Evolutionary conservation across 2,888 invertebrate genomes (phyloP), one percentile per base, ranked within the genome.

Genomic region (Lathronympha strigana): DNA sequence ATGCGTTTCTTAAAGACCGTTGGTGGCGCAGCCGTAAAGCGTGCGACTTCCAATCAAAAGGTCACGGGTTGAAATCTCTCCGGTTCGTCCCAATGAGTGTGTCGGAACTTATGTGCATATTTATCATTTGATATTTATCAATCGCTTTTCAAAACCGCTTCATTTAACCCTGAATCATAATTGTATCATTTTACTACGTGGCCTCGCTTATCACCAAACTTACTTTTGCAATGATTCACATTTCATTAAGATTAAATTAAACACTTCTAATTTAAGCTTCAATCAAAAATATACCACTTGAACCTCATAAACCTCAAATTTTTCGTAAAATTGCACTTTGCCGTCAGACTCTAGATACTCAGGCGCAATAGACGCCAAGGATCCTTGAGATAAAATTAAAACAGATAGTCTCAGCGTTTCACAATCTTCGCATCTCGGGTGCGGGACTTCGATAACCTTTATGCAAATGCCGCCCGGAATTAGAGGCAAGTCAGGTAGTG

Each of bases 401-500:
- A 67, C 28, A 49, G 51, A 25, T 54, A 17, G 45, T 55, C 38
- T 67, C 84, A 84, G 83, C 85, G 78, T 77, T 81, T 80, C 68
- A 74, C 82, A 79, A 85, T 82, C 83, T 75, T 68, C 75, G 71
- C 71, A 78, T 79, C 81, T 80, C 63, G 73, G 72, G 73, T 58
- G 69, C 68, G 74, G 72, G 82, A 80, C 80, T 81, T 82, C 83
- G 83, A 87, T 81, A 85, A 81, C 79, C 78, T 86, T 86, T 78
- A 86, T 86, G 76, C 73, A 85, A 85, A 86, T 85, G 71, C 71
- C 77, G 75, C 74, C 51, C 19, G 36, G 19, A 60, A 64, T 64
- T 58, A 63, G 58, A 25, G 17, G 49, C 21, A 40, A 49, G 50
- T 60, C 58, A 51, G 58, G 51, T 51, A 43, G 40, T 43, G 45